Evolutionary conservation across 2,888 invertebrate species (phyloP).

Genomic region (Matsumyia berberina): DNA sequence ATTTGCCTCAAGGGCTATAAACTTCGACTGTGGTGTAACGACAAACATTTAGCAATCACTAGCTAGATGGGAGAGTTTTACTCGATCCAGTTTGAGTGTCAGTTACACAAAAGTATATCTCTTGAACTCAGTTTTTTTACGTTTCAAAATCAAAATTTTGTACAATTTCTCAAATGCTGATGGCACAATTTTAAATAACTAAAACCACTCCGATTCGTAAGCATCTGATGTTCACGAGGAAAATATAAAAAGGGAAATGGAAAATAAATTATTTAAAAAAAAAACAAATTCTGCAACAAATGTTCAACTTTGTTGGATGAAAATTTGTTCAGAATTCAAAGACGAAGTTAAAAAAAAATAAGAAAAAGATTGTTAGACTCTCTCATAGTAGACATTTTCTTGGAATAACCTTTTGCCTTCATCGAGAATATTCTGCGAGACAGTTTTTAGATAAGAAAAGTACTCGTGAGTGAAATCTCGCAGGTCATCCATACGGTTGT

Average conservation of each 20-base stretch:
- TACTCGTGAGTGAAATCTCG: conserved; percentile 84
- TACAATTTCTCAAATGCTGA: neutral
- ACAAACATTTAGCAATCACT: neutral
- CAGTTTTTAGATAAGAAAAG: conserved; percentile 85
- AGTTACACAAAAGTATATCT: neutral
- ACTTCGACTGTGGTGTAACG: neutral
- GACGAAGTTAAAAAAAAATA: neutral
- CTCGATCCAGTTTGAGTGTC: too few species aligned
- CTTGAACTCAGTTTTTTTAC: neutral
- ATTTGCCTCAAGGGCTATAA: too few species aligned
- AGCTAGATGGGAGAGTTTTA: neutral
- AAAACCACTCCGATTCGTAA: neutral
- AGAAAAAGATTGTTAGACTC: conserved; percentile 77
- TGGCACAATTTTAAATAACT: conserved; percentile 7
- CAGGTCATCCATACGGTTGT: conserved; percentile 85
- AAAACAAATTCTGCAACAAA: conserved; percentile 4
- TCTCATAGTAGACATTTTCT: conserved; percentile 80
- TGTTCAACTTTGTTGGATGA: conserved; percentile 37
- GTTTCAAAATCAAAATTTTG: neutral
- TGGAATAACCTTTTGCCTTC: conserved; percentile 85
- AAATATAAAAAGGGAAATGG: conserved; percentile 31
- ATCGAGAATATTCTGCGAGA: conserved; percentile 85
- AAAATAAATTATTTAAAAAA: conserved; percentile 47
- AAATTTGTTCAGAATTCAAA: neutral
- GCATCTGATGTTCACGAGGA: conserved; percentile 13